Conservation (phyloP, 2,113 vertebrate genomes). For the Falcunculus frontatus region DNA sequence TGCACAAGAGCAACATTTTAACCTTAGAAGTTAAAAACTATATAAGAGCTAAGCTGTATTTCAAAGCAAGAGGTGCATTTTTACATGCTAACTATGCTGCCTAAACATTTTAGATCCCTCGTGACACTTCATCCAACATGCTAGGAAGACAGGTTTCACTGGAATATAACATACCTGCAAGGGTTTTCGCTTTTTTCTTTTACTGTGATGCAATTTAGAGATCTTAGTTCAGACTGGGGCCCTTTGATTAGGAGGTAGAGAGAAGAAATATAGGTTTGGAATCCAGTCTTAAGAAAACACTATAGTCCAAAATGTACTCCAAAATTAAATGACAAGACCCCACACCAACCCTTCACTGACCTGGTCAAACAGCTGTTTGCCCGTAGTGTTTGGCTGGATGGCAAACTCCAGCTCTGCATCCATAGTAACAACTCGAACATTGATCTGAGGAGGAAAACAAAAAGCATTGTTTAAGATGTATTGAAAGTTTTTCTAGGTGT, state of each 20-base stretch:
- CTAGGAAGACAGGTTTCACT: background rate
- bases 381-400: slow-evolving; percentile 92
- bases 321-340: background rate
- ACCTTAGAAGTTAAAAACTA: background rate
- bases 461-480: slow-evolving; percentile 5
- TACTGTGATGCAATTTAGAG: background rate
- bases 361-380: slow-evolving; percentile 97
- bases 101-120: background rate
- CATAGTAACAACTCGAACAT: slow-evolving; percentile 94
- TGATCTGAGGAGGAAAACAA: slow-evolving; percentile 79
- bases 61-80: background rate
- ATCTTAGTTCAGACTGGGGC: background rate
- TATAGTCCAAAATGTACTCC: background rate
- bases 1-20: background rate
- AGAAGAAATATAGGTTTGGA: background rate
- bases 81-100: background rate
- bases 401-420: slow-evolving; percentile 98
- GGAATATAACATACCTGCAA: background rate
- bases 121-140: background rate
- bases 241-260: background rate
- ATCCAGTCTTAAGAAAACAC: background rate
- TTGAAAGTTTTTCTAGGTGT: background rate
- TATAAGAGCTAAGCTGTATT: background rate
- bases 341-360: slow-evolving; percentile 67
- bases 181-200: background rate